Percentiles rank a stretch among this genome's conserved stretches.
Conservation (phyloP, 2,113 vertebrate species). For the Mastomys natalensis region DNA sequence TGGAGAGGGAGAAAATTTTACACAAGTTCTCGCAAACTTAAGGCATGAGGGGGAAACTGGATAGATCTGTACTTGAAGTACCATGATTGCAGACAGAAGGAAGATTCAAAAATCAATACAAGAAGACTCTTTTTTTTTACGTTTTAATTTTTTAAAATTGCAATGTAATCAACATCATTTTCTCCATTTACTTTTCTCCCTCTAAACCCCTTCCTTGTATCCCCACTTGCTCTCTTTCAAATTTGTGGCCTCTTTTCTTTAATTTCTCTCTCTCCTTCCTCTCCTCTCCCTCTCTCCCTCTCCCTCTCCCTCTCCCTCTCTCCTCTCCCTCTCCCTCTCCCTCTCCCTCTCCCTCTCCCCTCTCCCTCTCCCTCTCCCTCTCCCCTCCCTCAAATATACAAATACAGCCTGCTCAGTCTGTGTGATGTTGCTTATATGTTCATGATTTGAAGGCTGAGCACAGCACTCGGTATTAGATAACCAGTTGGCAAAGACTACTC, state of each 20-base stretch:
- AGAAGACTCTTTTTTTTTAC: neutral
- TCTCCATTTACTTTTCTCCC: neutral
- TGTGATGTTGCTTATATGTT: neutral
- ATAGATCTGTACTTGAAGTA: neutral
- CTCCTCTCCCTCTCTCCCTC: too few species aligned
- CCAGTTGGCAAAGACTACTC: neutral
- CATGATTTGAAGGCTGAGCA: neutral
- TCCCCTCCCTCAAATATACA: neutral
- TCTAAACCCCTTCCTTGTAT: neutral
- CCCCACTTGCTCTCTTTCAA: neutral
- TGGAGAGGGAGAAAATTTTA: neutral
- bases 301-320: too few species aligned
- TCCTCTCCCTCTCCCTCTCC: too few species aligned
- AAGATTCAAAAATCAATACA: neutral
- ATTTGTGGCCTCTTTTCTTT: neutral
- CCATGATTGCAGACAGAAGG: too few species aligned
- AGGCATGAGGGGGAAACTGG: neutral
- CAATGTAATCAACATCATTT: neutral
- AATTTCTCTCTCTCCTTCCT: neutral
- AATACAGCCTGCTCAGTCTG: neutral
- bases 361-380: too few species aligned
- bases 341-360: too few species aligned
- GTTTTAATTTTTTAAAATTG: neutral
- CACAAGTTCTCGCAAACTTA: neutral
- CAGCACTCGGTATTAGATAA: neutral